phyloP scores from a whole-genome alignment of 2,797 vertebrate genomes.

The Ataeniobius toweri region DNA sequence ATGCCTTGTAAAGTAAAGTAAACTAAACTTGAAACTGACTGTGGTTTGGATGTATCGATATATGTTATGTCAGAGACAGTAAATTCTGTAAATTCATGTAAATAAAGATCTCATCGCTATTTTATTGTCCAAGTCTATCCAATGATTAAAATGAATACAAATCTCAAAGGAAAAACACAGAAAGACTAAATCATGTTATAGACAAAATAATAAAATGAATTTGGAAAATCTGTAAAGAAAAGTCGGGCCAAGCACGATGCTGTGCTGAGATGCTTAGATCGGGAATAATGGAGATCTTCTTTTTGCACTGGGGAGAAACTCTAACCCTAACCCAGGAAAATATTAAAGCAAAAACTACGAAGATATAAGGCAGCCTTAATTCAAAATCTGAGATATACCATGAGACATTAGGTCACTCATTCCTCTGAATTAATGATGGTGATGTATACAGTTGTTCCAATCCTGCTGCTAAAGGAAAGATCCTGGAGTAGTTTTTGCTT shows the following conservation, averaged over 20 bases:
- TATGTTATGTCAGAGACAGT: not conserved
- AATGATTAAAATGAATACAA: not conserved
- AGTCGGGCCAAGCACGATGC: not conserved
- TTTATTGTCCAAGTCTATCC: not conserved
- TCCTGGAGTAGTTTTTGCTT: not conserved
- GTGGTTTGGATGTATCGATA: not conserved
- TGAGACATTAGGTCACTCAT: not conserved
- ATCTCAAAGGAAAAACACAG: not conserved
- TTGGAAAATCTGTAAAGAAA: not conserved
- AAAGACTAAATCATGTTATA: not conserved
- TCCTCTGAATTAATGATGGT: not conserved
- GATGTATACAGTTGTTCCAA: not conserved
- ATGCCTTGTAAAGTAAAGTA: not conserved
- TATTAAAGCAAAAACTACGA: not conserved
- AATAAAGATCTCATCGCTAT: not conserved
- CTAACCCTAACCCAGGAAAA: not conserved
- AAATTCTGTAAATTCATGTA: not conserved
- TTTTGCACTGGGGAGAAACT: not conserved
- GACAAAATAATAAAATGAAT: not conserved
- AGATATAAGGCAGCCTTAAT: not conserved
- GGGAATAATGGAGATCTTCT: not conserved
- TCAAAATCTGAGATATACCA: not conserved
- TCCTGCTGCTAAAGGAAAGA: too few relatives aligned
- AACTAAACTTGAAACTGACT: not conserved
- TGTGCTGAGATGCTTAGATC: not conserved